Evolutionary conservation across 2,797 vertebrate genomes (phyloP).

Genomic region (Enteromius afrohamiltoni): DNA sequence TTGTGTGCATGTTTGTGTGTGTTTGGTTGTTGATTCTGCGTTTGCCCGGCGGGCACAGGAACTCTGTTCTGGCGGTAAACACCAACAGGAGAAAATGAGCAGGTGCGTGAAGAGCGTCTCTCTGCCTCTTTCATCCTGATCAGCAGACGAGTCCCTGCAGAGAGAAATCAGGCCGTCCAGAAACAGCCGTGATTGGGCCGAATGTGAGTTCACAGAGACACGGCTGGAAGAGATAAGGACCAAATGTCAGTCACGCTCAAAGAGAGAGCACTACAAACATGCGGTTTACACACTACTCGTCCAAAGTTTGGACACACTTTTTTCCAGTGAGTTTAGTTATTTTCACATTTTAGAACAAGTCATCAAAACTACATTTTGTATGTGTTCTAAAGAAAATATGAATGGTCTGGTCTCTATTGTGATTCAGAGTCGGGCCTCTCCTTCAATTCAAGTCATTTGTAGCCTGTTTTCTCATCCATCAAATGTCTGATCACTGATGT

Average conservation of each 20-base stretch:
- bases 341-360: background rate
- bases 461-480: background rate
- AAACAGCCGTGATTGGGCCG: constrained; percentile 26
- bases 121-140: constrained; percentile 46
- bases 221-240: constrained; percentile 18
- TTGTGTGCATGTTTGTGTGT: constrained; percentile 8
- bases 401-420: background rate
- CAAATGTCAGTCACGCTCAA: constrained; percentile 34
- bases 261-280: constrained; percentile 20
- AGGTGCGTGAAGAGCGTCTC: constrained; percentile 24
- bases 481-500: background rate
- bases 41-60: constrained; percentile 27
- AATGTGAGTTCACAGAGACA: constrained; percentile 32
- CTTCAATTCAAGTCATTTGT: background rate
- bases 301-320: background rate
- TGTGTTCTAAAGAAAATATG: background rate
- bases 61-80: constrained; percentile 30
- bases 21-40: constrained; percentile 25
- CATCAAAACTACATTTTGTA: background rate
- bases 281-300: background rate
- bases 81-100: constrained; percentile 27
- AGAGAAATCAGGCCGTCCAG: constrained; percentile 35
- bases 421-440: too few relatives aligned
- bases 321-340: background rate
- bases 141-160: constrained; percentile 29